phyloP scores from a whole-genome alignment of 92 coral and sea anemone species.

The Phenganax marumi region DNA sequence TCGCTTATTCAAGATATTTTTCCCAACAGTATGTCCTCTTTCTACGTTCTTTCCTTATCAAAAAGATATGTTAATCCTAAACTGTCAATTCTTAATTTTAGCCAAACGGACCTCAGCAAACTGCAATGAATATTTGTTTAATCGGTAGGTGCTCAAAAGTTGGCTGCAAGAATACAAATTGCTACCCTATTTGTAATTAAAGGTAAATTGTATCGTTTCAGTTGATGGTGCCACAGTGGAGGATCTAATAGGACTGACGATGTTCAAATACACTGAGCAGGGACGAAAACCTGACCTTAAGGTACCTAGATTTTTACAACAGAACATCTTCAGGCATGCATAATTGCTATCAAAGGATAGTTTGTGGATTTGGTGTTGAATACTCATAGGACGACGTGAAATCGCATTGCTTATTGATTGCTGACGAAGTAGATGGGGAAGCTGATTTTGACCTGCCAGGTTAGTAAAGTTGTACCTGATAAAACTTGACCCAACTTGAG shows the following conservation, averaged over 20 bases:
- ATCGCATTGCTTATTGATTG: conserved; percentile 69
- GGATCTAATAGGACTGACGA: conserved; percentile 79
- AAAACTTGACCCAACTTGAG: too few relatives aligned
- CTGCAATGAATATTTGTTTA: conserved; percentile 22
- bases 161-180: neutral
- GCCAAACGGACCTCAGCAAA: conserved; percentile 27
- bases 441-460: conserved; percentile 92
- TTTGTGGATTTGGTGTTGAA: neutral
- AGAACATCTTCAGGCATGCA: neutral
- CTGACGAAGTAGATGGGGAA: conserved; percentile 92
- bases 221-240: conserved; percentile 79
- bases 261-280: conserved; percentile 78
- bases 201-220: neutral
- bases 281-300: conserved; percentile 70
- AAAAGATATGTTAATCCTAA: neutral
- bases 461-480: neutral
- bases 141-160: conserved; percentile 1
- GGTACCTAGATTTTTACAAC: conserved; percentile 45
- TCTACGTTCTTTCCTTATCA: neutral
- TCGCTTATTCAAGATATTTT: conserved; percentile 65
- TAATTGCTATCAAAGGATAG: neutral
- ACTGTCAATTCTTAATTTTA: neutral
- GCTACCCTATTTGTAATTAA: neutral
- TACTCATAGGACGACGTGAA: conserved; percentile 64
- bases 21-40: conserved; percentile 58